phyloP scores from a whole-genome alignment of 1,140 invertebrate species.

The Diachasma alloeum region DNA sequence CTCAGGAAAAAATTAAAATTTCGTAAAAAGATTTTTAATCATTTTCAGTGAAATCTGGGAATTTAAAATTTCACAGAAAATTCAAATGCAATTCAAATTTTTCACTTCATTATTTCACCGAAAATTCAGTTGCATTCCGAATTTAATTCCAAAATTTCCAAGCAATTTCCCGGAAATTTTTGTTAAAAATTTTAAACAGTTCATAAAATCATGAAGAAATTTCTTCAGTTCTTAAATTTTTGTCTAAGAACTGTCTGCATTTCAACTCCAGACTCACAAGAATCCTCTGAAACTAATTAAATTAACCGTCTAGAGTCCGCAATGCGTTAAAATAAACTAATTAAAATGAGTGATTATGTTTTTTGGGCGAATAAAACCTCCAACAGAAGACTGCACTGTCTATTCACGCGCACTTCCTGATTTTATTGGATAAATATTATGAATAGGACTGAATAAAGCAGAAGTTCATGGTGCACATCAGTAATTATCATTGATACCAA shows the following conservation, averaged over 20 bases:
- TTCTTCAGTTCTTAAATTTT: not conserved
- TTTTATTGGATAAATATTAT: not conserved
- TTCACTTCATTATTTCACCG: no score
- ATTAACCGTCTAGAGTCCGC: not conserved
- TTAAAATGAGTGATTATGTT: not conserved
- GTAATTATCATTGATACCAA: not conserved
- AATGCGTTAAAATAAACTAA: not conserved
- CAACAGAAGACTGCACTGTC: not conserved
- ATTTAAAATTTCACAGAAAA: no score
- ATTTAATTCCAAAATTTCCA: no score
- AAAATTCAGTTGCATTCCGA: no score
- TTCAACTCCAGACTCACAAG: not conserved
- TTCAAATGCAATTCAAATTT: no score
- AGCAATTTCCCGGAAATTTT: no score
- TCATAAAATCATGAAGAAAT: no score
- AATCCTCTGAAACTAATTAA: not conserved
- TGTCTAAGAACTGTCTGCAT: not conserved
- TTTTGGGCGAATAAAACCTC: not conserved
- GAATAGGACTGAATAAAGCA: not conserved
- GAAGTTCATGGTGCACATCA: not conserved
- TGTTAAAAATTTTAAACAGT: no score
- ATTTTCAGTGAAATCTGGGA: no score
- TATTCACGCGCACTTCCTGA: not conserved
- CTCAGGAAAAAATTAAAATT: no score
- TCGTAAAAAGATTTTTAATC: no score